A percentile compares a stretch with the other conserved stretches of the same genome.
phyloP scores from a whole-genome alignment of 2,113 vertebrate species.

The Daphoenositta chrysoptera region DNA sequence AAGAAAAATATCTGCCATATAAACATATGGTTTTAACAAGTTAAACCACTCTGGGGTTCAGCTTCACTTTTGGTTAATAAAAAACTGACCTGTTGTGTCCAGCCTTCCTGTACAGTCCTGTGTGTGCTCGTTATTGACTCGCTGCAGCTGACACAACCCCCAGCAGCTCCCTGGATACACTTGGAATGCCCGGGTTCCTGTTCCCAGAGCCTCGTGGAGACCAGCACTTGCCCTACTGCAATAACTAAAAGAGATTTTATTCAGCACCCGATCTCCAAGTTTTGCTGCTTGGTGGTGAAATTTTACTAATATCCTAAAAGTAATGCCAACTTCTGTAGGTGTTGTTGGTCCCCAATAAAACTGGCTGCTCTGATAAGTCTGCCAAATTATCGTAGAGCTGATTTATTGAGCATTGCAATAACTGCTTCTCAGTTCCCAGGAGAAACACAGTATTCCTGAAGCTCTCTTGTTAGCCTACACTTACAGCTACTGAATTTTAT shows the following conservation, averaged over 20 bases:
- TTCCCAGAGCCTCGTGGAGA: background rate
- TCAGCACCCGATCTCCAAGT: background rate
- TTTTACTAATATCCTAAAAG: background rate
- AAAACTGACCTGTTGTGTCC: conserved; percentile 72
- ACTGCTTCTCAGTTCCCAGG: background rate
- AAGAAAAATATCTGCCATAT: conserved; percentile 50
- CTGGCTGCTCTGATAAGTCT: background rate
- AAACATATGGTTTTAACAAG: conserved; percentile 55
- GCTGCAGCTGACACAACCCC: background rate
- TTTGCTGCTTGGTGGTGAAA: background rate
- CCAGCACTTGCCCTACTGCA: background rate
- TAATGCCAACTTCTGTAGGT: background rate
- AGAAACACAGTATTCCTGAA: background rate
- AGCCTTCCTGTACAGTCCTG: conserved; percentile 42
- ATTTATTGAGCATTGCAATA: background rate
- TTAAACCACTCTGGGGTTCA: conserved; percentile 60
- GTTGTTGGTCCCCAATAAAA: background rate
- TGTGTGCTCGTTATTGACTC: conserved; percentile 47
- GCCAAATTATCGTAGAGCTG: background rate
- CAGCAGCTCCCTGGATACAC: background rate
- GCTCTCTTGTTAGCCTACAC: background rate
- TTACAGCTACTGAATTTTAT: background rate
- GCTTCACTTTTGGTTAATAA: conserved; percentile 77
- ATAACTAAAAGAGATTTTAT: background rate
- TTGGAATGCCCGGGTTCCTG: background rate